Base-by-base conservation (phyloP, 2,888 invertebrate genomes). In the Drosophila picticornis region DNA sequence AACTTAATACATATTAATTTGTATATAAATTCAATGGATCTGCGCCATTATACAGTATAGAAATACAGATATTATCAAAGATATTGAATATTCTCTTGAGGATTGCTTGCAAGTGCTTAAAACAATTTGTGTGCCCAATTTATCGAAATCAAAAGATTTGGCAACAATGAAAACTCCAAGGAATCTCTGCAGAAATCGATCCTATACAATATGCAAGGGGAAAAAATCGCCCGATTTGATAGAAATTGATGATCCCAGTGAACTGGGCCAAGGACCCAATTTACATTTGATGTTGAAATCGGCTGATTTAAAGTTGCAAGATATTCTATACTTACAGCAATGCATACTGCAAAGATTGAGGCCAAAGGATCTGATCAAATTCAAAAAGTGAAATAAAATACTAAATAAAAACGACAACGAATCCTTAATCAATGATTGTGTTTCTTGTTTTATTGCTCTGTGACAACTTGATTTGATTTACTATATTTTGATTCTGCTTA, bases 291-390 rank as follows among this genome's bases (percentile, higher is more conserved):
- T 62, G 7, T 51, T 75, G 1, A 29, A 56, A 7, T 38, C 29
- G 0, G 46, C 66, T 7, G 16, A 55, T 3, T 5, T 22, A 6
- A 72, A 72, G 25, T 10, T 81, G 0, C n/a, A 77, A 16, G 50
- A 19, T 4, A 55, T 83, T 11, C n/a, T 83, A 9, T 43, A 59
- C 0, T 55, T 67, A 2, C 87, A 83, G 34, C 40, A 19, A 3
- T n/a, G 43, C 43, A 70, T 76, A 0, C 16, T 73, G 4, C n/a
- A 52, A 10, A 50, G 46, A 13, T 31, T 73, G 16, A n/a, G 13
- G 27, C n/a, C 4, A 27, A 25, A 19, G 6, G 11, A 25, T 34
- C 1, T n/a, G 0, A 11, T n/a, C 2, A 11, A 11, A 32, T 5
- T 56, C n/a, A 0, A 36, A 64, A 4, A 4, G 4, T 16, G 2